phyloP scores from a whole-genome alignment of 2,113 vertebrate genomes.

The Oncorhynchus gorbuscha region DNA sequence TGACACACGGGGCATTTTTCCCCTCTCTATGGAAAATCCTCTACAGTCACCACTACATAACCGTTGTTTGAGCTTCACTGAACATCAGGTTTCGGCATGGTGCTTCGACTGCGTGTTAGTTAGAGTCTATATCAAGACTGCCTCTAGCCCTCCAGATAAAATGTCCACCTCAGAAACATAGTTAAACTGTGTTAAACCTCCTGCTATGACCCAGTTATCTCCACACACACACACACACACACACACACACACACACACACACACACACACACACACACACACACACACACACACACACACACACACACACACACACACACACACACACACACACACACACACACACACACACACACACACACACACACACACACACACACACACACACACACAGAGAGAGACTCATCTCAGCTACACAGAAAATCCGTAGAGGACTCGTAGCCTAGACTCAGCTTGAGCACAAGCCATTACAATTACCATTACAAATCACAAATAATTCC shows the following conservation, averaged over 20 bases:
- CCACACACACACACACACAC: conserved; percentile 44
- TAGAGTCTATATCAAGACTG: not conserved
- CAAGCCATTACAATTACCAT: conserved; percentile 33
- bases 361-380: conserved; percentile 25
- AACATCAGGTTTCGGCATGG: conserved; percentile 17
- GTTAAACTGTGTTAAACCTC: conserved; percentile 29
- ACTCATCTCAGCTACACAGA: not conserved
- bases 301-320: not conserved
- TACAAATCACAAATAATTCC: conserved; percentile 22
- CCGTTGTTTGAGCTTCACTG: conserved; percentile 4
- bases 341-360: not conserved
- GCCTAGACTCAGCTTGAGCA: conserved; percentile 12
- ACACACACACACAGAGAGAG: not conserved
- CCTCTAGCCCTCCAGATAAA: conserved; percentile 36
- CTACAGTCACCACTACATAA: not conserved
- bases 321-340: conserved; percentile 24
- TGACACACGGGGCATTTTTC: too few relatives aligned
- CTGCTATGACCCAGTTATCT: conserved; percentile 59
- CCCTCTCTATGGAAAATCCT: too few relatives aligned
- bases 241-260: conserved; percentile 35
- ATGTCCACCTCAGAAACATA: conserved; percentile 28
- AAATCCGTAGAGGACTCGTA: not conserved
- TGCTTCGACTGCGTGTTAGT: conserved; percentile 17
- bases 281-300: not conserved
- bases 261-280: conserved; percentile 32